These are phyloP conservation scores for Danio tinwini DNA, from an alignment of 2,797 vertebrate species.

Conservation along the genomic window DNA sequence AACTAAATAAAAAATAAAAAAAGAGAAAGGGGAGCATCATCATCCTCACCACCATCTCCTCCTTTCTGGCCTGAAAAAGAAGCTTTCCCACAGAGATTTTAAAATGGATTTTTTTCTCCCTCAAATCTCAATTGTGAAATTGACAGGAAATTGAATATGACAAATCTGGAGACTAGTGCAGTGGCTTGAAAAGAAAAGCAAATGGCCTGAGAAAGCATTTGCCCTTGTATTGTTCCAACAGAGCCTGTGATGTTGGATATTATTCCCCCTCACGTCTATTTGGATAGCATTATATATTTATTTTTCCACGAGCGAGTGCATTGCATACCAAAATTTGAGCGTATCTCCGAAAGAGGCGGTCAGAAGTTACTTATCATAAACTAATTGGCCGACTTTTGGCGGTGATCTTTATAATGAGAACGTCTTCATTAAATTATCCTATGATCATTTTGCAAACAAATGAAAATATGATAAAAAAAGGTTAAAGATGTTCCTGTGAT, in stretches of 20 bases:
- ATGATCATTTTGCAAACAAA: slow-evolving; percentile 32
- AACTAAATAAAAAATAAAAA: slow-evolving; percentile 16
- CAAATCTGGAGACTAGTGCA: slow-evolving; percentile 77
- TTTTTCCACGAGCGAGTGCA: slow-evolving; percentile 71
- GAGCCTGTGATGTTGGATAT: slow-evolving; percentile 76
- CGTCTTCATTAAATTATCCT: slow-evolving; percentile 52
- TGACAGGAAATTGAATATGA: slow-evolving; percentile 82
- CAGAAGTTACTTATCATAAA: slow-evolving; percentile 62
- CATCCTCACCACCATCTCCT: background rate
- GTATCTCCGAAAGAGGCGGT: slow-evolving; percentile 63
- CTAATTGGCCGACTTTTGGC: slow-evolving; percentile 58
- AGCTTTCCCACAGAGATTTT: slow-evolving; percentile 51
- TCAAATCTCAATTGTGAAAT: slow-evolving; percentile 76
- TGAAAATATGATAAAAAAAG: slow-evolving; percentile 4
- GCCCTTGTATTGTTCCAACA: slow-evolving; percentile 73
- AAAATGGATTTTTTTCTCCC: slow-evolving; percentile 64
- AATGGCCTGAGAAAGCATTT: slow-evolving; percentile 72
- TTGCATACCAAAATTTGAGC: slow-evolving; percentile 78
- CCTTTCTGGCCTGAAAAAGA: slow-evolving; percentile 51
- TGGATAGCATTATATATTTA: slow-evolving; percentile 76
- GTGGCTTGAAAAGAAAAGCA: slow-evolving; percentile 67
- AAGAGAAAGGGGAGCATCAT: slow-evolving; percentile 47
- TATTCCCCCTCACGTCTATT: slow-evolving; percentile 83
- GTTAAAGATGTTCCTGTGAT: slow-evolving; percentile 24
- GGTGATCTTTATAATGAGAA: slow-evolving; percentile 56